Conservation (phyloP, 2,113 vertebrate species). For the Protobothrops flavoviridis region DNA sequence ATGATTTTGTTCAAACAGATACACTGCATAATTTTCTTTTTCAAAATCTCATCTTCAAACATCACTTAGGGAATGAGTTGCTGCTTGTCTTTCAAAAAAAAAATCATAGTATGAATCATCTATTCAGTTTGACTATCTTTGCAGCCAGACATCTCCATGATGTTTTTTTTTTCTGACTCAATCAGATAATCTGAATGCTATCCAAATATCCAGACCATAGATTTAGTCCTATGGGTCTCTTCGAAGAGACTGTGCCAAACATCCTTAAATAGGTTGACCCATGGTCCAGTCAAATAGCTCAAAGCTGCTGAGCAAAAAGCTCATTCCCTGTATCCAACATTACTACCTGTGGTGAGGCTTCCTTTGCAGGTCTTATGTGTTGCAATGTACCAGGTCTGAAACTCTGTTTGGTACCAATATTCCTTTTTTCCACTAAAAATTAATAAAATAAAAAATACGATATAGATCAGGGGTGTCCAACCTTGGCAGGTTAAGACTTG, state of each 20-base stretch:
- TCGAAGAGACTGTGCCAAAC: not conserved
- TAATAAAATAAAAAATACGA: not conserved
- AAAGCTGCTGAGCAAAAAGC: not conserved
- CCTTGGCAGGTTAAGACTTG: not conserved
- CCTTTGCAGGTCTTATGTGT: not conserved
- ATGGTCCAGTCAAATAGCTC: not conserved
- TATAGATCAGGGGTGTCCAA: not conserved
- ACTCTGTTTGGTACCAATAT: not conserved
- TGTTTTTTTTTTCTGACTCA: not conserved
- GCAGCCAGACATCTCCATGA: not conserved
- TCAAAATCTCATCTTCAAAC: conserved; percentile 19
- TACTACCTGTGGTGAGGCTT: not conserved
- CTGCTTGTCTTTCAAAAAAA: rapidly evolving
- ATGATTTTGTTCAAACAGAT: not conserved
- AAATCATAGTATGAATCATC: rapidly evolving
- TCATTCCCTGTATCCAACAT: not conserved
- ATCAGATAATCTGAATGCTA: not conserved
- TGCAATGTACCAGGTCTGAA: not conserved
- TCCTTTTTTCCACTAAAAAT: not conserved
- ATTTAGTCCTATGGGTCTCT: not conserved
- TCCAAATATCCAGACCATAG: not conserved
- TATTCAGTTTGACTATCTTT: not conserved
- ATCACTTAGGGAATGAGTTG: not conserved
- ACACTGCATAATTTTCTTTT: not conserved
- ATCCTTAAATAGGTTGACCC: not conserved